phyloP scores from a whole-genome alignment of 2,888 invertebrate species.

The Drymonia ruficornis region DNA sequence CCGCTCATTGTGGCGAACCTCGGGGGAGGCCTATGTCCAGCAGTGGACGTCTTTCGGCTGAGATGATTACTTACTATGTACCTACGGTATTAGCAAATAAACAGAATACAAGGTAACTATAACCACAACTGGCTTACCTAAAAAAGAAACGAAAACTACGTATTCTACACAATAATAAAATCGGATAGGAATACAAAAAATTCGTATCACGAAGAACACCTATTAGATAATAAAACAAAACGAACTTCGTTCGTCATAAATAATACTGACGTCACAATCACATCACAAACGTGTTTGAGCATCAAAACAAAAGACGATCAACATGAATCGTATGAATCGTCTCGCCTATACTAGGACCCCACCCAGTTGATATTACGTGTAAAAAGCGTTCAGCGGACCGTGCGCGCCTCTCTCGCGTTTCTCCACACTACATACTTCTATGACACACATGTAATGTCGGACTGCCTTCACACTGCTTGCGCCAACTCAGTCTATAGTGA shows the following conservation, averaged over 20 bases:
- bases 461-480: slow-evolving; percentile 69
- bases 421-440: slow-evolving; percentile 76
- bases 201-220: slow-evolving; percentile 2
- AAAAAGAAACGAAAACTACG: no score
- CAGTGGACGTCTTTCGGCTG: no score
- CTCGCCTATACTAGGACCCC: slow-evolving; percentile 35
- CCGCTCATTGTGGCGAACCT: no score
- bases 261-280: neutral
- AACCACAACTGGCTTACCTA: no score
- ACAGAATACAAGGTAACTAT: no score
- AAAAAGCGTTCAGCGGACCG: slow-evolving; percentile 70
- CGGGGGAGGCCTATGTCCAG: no score
- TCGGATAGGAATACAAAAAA: no score
- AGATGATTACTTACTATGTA: no score
- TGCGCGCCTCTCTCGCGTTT: slow-evolving; percentile 74
- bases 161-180: no score
- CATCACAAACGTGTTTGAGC: neutral
- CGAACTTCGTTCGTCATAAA: neutral
- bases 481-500: slow-evolving; percentile 27
- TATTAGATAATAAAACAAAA: neutral
- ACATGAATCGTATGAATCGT: slow-evolving; percentile 14
- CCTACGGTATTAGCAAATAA: no score
- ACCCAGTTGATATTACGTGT: slow-evolving; percentile 36
- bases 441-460: slow-evolving; percentile 71
- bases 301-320: slow-evolving; percentile 11